Conservation (phyloP, 2,113 vertebrate genomes). For the Notarius lentiginosus region DNA sequence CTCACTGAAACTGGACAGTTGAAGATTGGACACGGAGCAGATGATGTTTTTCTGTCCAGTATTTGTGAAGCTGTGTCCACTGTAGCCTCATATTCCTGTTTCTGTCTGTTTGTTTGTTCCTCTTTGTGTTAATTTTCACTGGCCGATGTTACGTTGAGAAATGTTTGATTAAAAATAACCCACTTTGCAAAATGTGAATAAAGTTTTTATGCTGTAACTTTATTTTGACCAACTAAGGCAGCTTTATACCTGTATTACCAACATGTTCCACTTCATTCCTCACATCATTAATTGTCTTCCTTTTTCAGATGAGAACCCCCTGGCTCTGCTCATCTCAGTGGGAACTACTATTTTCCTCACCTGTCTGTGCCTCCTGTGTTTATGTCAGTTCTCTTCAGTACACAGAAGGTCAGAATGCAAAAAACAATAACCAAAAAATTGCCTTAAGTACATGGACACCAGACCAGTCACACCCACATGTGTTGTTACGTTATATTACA, state of each 20-base stretch:
- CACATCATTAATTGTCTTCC: background rate
- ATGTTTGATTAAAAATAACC: background rate
- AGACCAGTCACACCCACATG: background rate
- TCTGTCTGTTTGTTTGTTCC: background rate
- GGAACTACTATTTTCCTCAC: conserved; percentile 3
- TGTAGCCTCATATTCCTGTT: background rate
- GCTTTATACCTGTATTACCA: background rate
- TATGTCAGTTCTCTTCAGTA: conserved; percentile 56
- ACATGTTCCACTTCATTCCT: background rate
- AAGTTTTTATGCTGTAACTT: background rate
- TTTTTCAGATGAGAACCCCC: conserved; percentile 28
- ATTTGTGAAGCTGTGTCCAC: background rate
- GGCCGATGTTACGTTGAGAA: background rate
- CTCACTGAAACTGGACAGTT: background rate
- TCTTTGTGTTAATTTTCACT: background rate
- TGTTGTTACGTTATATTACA: background rate
- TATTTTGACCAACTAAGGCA: background rate
- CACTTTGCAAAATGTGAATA: background rate
- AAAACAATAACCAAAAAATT: background rate
- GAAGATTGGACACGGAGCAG: background rate
- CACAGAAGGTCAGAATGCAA: conserved; percentile 62
- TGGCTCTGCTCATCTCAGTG: conserved; percentile 18
- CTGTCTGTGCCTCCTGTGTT: conserved; percentile 39
- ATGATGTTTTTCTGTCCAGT: background rate
- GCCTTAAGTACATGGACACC: background rate